Base-by-base conservation (phyloP, 1,140 invertebrate species). In the Ridgeia piscesae region DNA sequence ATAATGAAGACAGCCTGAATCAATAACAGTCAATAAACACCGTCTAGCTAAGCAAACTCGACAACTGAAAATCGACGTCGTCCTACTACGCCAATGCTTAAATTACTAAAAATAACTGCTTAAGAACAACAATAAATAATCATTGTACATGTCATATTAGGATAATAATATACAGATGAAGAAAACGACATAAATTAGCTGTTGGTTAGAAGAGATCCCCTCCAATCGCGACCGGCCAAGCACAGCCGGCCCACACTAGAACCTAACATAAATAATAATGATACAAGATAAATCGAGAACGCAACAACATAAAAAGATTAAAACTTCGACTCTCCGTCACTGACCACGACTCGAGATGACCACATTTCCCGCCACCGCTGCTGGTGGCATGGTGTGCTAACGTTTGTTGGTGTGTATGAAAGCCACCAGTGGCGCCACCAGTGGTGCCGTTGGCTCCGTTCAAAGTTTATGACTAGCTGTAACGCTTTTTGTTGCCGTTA, bases 181-280 rank as follows among this genome's bases (percentile, higher is more conserved):
- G 58, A 77, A 77, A 77, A 77, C 58, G 6, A 77, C 58, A 77
- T 77, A 77, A 77, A 77, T 77, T 77, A 77, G 58, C 58, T 77
- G 58, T 77, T 77, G 58, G 58, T 31, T 77, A 77, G 58, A 77
- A 77, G 58, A 77, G 58, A 77, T 77, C 14, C 58, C 58, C 8
- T 77, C 17, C 27, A 21, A 9, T 77, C 27, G 58, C 27, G 58
- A 77, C 58, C 2, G 58, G 58, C 27, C 58, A 77, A 77, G 58
- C 58, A 77, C 27, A 14, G 58, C 58, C 58, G 58, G 58, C 58
- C 58, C 58, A 9, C 58, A 77, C 89, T 90, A 90, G 35, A 90
- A 90, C 35, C 89, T 90, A 90, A 90, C 89, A 90, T 90, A 90
- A 90, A 90, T 90, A 90, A 90, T 90, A 90, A 90, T 31, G 1